Evolutionary conservation across 2,888 invertebrate species (phyloP), one percentile per base, ranked within the genome.

Genomic region (Meteorus cinctellus): DNA sequence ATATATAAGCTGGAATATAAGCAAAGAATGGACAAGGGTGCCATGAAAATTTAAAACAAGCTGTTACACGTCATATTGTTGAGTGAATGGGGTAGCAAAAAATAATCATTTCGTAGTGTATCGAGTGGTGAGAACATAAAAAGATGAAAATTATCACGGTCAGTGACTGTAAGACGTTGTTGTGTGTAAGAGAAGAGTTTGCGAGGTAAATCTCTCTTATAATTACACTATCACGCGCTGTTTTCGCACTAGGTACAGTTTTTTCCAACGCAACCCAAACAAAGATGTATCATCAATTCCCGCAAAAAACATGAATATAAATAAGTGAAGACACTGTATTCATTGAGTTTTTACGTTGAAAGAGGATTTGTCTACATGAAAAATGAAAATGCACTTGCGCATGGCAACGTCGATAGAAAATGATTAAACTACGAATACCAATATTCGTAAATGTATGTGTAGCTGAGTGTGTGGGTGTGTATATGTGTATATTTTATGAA

Each of bases 41-140:
- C 19, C 31, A 72, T 72, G 62, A 73, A 81, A 85, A 84, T 85
- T 85, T 82, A 82, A 81, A 84, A 85, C 83, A 84, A 85, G 81
- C 81, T 81, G 78, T 66, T 29, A 79, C 55, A 1, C 4, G 51
- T 51, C 2, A 51, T 6, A 51, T 51, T 4, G n/a, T 19, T n/a
- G 51, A 51, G 19, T n/a, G n/a, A 19, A 51, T 51, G 19, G 51
- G n/a, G 51, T 51, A 55, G n/a, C 59, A 27, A 24, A 27, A 60
- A 10, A 41, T 24, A 2, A 16, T 65, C 5, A 36, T 36, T 31
- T 36, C n/a, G 3, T 2, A 8, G 62, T 29, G 41, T 12, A 27
- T 29, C 29, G 8, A 12, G 27, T 62, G 27, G 29, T 12, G 62
- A 29, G 62, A 19, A 19, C 65, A 19, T 34, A n/a, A 31, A 45